Evolutionary conservation across 1,140 invertebrate genomes (phyloP), one percentile per base, ranked within the genome.

Genomic region (Ganaspis sp.): DNA sequence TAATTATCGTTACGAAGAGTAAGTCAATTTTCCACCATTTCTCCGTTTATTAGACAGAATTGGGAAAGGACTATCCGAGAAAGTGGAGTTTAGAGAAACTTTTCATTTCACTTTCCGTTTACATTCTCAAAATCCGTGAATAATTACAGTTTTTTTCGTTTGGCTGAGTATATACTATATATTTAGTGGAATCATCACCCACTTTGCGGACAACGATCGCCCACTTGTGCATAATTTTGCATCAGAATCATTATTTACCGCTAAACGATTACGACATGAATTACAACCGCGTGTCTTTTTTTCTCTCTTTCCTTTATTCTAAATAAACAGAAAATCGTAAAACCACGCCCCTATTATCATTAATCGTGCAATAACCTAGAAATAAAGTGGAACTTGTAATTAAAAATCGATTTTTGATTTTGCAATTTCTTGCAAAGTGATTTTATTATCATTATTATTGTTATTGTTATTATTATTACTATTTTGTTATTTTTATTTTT

Each of bases 191-290:
- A 49, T 49, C 45, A 17, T 49, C 15, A 49, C 45, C 45, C 45
- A 49, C 45, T 49, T 49, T 49, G n/a, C 45, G 45, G n/a, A 17
- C 45, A 49, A 49, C 45, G 45, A 49, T 49, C 45, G 45, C 45
- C 45, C 45, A 49, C 45, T 49, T 49, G 45, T 49, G 45, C n/a
- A 49, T 49, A 49, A 49, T 49, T 49, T 49, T 49, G 45, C 45
- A 49, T 49, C 6, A 49, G 45, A 49, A 49, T n/a, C n/a, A 49
- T n/a, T n/a, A n/a, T 49, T 49, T 49, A n/a, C 45, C 45, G 12
- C n/a, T 49, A 49, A 49, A 17, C n/a, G 45, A 49, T 49, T 49
- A 49, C 45, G 5, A 15, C 45, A 49, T 49, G 15, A 17, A 49
- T 34, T 34, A 34, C 6, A 3, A 34, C 29, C 2, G 2, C 2